Evolutionary conservation across 2,888 invertebrate species (phyloP).

Genomic region (Drosophila pseudotakahashii): DNA sequence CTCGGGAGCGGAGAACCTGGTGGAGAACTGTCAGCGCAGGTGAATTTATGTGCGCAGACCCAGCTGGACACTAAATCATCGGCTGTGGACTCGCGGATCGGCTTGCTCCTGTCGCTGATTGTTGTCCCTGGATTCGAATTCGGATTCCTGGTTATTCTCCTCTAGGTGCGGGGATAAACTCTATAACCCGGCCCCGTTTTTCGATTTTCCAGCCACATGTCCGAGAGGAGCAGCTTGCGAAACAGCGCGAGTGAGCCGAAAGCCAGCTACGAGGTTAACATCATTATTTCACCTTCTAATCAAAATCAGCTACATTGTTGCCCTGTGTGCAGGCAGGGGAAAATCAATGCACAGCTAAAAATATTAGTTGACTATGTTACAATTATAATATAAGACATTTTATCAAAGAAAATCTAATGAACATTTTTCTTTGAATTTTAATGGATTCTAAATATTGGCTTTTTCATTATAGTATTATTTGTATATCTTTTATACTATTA

Average conservation of each 20-base stretch:
- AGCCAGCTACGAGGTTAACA: constrained; percentile 70
- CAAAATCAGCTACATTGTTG: constrained; percentile 70
- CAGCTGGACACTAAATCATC: constrained; percentile 83
- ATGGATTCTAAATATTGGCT: no score
- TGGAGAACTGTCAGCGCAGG: constrained; percentile 80
- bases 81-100: constrained; percentile 42
- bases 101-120: constrained; percentile 51
- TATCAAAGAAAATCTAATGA: no score
- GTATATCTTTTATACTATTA: no score
- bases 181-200: constrained; percentile 71
- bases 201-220: constrained; percentile 42
- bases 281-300: constrained; percentile 81
- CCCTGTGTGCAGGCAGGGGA: constrained; percentile 30
- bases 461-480: no score
- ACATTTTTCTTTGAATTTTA: no score
- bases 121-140: constrained; percentile 10
- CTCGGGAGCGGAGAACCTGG: constrained; percentile 37
- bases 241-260: constrained; percentile 16
- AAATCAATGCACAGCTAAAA: constrained; percentile 1
- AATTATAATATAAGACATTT: no score
- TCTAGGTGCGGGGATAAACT: constrained; percentile 53
- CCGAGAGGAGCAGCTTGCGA: constrained; percentile 37
- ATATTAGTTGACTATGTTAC: neutral
- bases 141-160: constrained; percentile 6
- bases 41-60: constrained; percentile 82